Evolutionary conservation across 2,888 invertebrate species (phyloP), one percentile per base, ranked within the genome.

Genomic region (Sinhomidia bicolor): DNA sequence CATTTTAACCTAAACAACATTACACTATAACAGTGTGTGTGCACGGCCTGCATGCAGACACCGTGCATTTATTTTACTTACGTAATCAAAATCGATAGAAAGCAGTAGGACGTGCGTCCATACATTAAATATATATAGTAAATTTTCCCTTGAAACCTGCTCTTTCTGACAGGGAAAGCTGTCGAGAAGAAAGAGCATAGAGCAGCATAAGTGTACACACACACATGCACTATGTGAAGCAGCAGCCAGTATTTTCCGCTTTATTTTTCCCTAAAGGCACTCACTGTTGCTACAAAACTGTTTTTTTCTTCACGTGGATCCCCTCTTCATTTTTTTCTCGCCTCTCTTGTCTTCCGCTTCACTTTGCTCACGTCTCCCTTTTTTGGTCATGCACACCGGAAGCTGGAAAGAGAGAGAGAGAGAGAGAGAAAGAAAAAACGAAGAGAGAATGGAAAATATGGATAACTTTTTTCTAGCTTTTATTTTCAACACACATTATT

Each of bases 51-150:
- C 29, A 32, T 3, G 20, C 7, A 36, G 32, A 41, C 71, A 36
- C 7, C 0, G 5, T 47, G 14, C 29, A 29, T 26, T 47, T 23
- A 47, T 44, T 74, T 47, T 26, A 44, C 51, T 65, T 81, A 41
- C 79, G 57, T 81, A 81, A 81, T 81, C 65, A 81, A 81, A 81
- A 81, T 81, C 81, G 81, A 81, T 81, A 47, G 29, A 26, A n/a
- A 9, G 26, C 51, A 54, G 51, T 9, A 47, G 17, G 41, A 41
- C 10, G 17, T 41, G 36, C n/a, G 26, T 51, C 1, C 29, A 32
- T 51, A 17, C 17, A 54, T 54, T 0, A 68, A 68, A 68, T 68
- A 68, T 68, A 9, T 51, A 32, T 54, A 74, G 6, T 44, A 47
- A 71, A 76, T 76, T 76, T 51, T 23, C 76, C 23, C 32, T 54